Base-by-base conservation (phyloP, 1,140 invertebrate genomes). In the Papilio polyxenes region DNA sequence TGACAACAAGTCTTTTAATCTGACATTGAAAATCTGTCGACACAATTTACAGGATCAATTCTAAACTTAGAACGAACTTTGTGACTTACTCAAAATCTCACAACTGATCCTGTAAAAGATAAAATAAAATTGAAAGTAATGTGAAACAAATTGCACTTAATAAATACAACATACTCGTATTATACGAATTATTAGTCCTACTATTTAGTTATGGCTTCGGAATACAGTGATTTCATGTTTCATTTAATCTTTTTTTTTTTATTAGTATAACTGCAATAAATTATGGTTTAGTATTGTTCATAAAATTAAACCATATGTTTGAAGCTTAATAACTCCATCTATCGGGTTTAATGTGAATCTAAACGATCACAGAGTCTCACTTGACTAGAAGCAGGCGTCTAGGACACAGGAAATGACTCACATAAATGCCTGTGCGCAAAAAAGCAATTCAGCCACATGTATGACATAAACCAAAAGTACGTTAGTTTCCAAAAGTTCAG, bases 151-250 rank as follows among this genome's bases (percentile, higher is more conserved):
- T n/a, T 9, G 15, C 17, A 62, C 6, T 59, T 3, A 13, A 37
- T 13, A 13, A 65, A 65, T 0, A 13, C 3, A 23, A 23, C 31
- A 65, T 31, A 31, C 23, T 31, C 23, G n/a, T 31, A 31, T 31
- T 10, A 31, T 31, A 6, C 23, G 13, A 65, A 11, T 65, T 4
- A 65, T 65, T 65, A 1, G 3, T 65, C 31, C 31, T 13, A 3
- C 62, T 65, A 31, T 31, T 65, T 65, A 65, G 62, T 65, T 8
- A 76, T 23, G 53, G 75, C 44, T 69, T 77, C 81, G 44, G 77
- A 69, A 37, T 80, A 75, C 10, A 40, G 48, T 51, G 20, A 20
- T 48, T 44, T 48, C 48, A 75, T 3, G 75, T 17, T 51, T 75
- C 40, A 75, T 75, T 75, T 51, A 75, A 75, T 20, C 48, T 51